Base-by-base conservation (phyloP, 2,888 invertebrate species). In the Campoplex nolae region DNA sequence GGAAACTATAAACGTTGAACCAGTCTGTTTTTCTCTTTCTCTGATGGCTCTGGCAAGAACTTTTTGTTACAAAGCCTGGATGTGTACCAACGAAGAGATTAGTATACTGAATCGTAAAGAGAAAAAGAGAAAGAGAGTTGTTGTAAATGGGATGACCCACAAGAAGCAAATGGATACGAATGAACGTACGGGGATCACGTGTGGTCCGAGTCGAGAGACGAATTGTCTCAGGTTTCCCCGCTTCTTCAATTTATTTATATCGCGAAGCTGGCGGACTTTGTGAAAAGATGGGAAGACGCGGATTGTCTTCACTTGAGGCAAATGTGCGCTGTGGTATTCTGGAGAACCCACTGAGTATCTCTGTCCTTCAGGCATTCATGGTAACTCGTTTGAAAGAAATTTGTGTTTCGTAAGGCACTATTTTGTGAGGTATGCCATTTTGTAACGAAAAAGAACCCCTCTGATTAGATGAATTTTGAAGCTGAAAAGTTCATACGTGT, bases 211-310 rank as follows among this genome's bases (percentile, higher is more conserved):
- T 42, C 62, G 74, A 85, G 80, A 76, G 80, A 81, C 84, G 75
- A 81, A 81, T 85, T 85, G 85, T 81, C 81, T 85, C 85, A 56
- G 67, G 81, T 85, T 85, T 85, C 85, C 76, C 48, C 56, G 73
- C 65, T 79, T 85, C 81, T 76, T 77, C 67, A 83, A 77, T 77
- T 85, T 85, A 81, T 85, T 81, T 81, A 77, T 85, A 85, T 76
- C 84, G 42, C 74, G n/a, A 58, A 79, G 58, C 76, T 71, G 16
- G 76, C 70, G 9, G 58, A 71, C 38, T 83, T 42, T 51, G 62
- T 77, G 76, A 83, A 76, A 83, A 70, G 68, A 83, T 58, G 76
- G 70, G 76, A 58, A 70, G 76, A 38, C 62, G 48, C 45, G 65
- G 70, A 62, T 62, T 58, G 18, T 32, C 9, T 67, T 67, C 32